Conservation (phyloP, 2,113 vertebrate species). For the Gymnarchus niloticus region DNA sequence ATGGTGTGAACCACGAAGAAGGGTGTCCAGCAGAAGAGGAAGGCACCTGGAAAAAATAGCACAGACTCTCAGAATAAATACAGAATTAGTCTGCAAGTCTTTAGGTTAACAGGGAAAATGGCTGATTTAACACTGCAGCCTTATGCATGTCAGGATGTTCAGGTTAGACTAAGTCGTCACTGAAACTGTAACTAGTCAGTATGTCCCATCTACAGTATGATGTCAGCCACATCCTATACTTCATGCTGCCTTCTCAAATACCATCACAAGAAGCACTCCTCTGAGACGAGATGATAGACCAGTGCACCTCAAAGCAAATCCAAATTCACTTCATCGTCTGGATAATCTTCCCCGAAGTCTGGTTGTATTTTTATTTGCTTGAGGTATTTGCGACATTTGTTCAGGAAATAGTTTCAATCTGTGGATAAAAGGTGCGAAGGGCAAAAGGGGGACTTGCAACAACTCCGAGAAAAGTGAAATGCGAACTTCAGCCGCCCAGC, state of each 20-base stretch:
- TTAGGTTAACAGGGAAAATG: not conserved
- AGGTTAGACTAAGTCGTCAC: not conserved
- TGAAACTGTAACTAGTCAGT: not conserved
- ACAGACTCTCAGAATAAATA: not conserved
- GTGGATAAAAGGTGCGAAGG: not conserved
- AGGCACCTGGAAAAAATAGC: slow-evolving; percentile 65
- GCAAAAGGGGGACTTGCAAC: not conserved
- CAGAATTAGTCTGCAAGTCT: not conserved
- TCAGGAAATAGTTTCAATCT: not conserved
- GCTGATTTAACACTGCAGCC: not conserved
- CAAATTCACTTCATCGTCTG: too few relatives aligned
- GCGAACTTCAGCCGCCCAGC: not conserved
- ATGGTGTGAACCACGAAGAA: slow-evolving; percentile 91
- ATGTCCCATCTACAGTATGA: not conserved
- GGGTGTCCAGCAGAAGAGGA: slow-evolving; percentile 93
- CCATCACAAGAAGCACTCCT: not conserved
- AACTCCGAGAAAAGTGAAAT: not conserved
- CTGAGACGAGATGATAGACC: not conserved
- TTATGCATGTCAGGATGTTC: not conserved
- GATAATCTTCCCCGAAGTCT: not conserved
- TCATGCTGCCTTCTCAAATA: not conserved
- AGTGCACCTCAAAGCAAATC: not conserved
- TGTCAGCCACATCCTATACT: not conserved
- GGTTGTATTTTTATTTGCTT: not conserved
- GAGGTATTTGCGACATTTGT: not conserved